phyloP scores from a whole-genome alignment of 2,888 invertebrate genomes.

The Tipula confusa region DNA sequence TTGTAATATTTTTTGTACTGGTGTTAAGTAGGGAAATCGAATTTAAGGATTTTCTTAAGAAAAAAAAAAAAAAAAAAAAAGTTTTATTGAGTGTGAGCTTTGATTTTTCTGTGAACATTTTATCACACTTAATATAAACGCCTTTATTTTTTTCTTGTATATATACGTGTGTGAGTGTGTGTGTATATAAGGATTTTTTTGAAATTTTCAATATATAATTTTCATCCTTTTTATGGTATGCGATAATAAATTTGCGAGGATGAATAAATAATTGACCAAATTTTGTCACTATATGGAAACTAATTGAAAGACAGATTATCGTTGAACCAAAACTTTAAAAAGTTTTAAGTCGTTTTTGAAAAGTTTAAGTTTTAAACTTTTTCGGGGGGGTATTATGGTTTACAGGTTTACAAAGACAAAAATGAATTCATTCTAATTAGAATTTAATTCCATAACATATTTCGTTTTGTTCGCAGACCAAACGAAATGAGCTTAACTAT shows the following conservation, averaged over 20 bases:
- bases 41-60: not conserved
- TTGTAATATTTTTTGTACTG: not conserved
- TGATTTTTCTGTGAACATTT: not conserved
- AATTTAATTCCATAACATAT: conserved; percentile 13
- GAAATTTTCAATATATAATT: too few relatives aligned
- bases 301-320: not conserved
- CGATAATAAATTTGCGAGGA: not conserved
- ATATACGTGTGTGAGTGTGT: too few relatives aligned
- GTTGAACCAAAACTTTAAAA: not conserved
- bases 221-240: too few relatives aligned
- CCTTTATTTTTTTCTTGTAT: not conserved
- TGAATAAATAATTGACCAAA: not conserved
- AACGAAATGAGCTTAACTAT: not conserved
- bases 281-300: not conserved
- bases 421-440: conserved; percentile 12
- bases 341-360: not conserved
- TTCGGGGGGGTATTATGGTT: not conserved
- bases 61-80: not conserved
- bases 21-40: not conserved
- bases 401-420: not conserved
- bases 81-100: not conserved
- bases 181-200: too few relatives aligned
- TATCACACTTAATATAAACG: not conserved
- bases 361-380: too few relatives aligned
- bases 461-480: not conserved